Evolutionary conservation across 37 sponge, comb jelly and placozoan species (phyloP).

Genomic region (Cladorhizidae sp.): DNA sequence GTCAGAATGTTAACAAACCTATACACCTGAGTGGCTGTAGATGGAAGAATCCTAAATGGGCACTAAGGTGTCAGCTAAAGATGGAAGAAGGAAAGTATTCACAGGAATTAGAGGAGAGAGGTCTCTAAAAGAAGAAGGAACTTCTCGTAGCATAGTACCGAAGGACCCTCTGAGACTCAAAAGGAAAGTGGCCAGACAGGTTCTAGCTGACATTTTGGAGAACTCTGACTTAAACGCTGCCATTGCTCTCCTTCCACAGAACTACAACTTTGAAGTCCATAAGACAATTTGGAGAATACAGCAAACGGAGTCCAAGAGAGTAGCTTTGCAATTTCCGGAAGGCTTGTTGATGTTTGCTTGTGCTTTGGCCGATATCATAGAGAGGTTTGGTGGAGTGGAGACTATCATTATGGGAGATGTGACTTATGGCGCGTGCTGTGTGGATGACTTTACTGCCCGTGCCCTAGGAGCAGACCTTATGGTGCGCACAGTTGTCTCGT

Average conservation of each 20-base stretch:
- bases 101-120: background rate
- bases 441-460: slow-evolving; percentile 94
- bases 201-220: slow-evolving; percentile 73
- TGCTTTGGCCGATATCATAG: slow-evolving; percentile 85
- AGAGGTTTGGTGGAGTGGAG: slow-evolving; percentile 78
- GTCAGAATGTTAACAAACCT: no score
- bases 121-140: background rate
- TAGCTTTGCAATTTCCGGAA: slow-evolving; percentile 95
- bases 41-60: no score
- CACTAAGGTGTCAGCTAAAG: slow-evolving; percentile 18
- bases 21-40: no score
- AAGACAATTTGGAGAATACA: slow-evolving; percentile 90
- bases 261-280: slow-evolving; percentile 97
- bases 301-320: slow-evolving; percentile 60
- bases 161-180: slow-evolving; percentile 5
- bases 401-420: slow-evolving; percentile 95
- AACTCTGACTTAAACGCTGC: slow-evolving; percentile 73
- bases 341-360: slow-evolving; percentile 90
- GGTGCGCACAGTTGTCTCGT: slow-evolving; percentile 96
- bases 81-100: slow-evolving; percentile 11
- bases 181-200: slow-evolving; percentile 60
- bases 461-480: slow-evolving; percentile 89
- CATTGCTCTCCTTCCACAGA: slow-evolving; percentile 73
- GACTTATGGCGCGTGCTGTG: slow-evolving; percentile 97
- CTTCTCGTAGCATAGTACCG: background rate